A percentile compares a stretch with the other conserved stretches of the same genome.
Evolutionary conservation across 2,888 invertebrate species (phyloP).

Genomic region (Drosophila barbarae): DNA sequence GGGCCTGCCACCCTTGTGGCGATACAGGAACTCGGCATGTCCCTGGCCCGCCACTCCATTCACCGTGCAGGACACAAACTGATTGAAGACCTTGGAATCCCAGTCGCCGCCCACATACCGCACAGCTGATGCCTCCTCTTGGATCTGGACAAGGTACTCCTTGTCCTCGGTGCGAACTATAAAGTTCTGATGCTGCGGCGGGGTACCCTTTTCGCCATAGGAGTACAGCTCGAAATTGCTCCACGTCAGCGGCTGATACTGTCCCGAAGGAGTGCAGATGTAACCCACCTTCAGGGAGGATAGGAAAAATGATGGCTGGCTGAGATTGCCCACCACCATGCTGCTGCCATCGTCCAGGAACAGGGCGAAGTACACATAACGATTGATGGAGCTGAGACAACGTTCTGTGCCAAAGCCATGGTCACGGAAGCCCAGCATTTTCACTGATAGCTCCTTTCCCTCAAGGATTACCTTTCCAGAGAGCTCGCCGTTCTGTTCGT

Average conservation of each 20-base stretch:
- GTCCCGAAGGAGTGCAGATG: constrained; percentile 81
- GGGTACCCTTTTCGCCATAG: constrained; percentile 84
- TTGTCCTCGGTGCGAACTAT: constrained; percentile 82
- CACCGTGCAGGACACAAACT: constrained; percentile 81
- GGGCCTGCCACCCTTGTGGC: constrained; percentile 82
- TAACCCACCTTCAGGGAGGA: constrained; percentile 84
- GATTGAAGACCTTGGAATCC: constrained; percentile 85
- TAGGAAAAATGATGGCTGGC: constrained; percentile 83
- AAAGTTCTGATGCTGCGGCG: constrained; percentile 85
- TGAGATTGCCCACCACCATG: constrained; percentile 86
- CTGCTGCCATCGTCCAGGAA: constrained; percentile 86
- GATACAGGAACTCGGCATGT: constrained; percentile 87
- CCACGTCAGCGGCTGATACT: constrained; percentile 82
- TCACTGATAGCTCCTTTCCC: constrained; percentile 80
- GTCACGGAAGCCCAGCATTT: constrained; percentile 87
- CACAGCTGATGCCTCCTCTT: constrained; percentile 82
- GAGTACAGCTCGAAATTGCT: constrained; percentile 84
- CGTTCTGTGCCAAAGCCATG: constrained; percentile 89
- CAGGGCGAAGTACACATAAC: constrained; percentile 89
- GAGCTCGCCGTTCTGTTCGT: constrained; percentile 88
- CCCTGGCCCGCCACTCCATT: constrained; percentile 84
- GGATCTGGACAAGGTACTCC: constrained; percentile 83
- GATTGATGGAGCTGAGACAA: constrained; percentile 87
- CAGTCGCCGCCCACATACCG: constrained; percentile 85
- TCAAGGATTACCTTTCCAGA: constrained; percentile 83